Base-by-base conservation (phyloP, 2,113 vertebrate genomes). In the Telmatochromis sp. region DNA sequence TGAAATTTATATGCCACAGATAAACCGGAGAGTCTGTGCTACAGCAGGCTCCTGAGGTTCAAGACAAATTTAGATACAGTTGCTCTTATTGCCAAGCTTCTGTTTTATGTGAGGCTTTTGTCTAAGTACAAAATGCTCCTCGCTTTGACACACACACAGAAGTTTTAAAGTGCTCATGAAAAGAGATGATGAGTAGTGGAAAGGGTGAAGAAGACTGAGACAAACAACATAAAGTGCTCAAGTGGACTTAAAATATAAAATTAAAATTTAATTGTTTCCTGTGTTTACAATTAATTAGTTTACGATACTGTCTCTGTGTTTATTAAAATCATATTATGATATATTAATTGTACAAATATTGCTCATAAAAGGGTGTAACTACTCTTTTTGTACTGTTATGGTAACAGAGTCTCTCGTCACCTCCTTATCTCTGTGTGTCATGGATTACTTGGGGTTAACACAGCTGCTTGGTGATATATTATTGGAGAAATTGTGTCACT, bases 1-100 rank as follows among this genome's bases (percentile, higher is more conserved):
- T 92, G 92, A 86, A 19, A 90, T 93, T 89, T 91, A 17, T 40
- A 3, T 79, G 28, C 75, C 84, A 33, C 73, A 42, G 78, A 88
- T 86, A 81, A 88, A 89, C 10, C 7, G 12, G 84, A 75, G 85
- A 65, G 47, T 73, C n/a, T 5, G 45, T n/a, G 73, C 75, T 11
- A 21, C 14, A 50, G 7, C 11, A 28, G 82, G 84, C 86, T 82
- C 28, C 33, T 57, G 81, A 60, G 75, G 85, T 55, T 80, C 8
- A 50, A 65, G 53, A 82, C 23, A 51, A 31, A 51, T 78, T 78
- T 51, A 58, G 40, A 53, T 19, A 68, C 51, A 88, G 81, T 78
- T 33, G 17, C 45, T 78, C 26, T 51, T 78, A 33, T 51, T 78
- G 45, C 45, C 7, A 5, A 51, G 73, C 45, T 78, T 31, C 10